Base-by-base conservation (phyloP, 1,140 invertebrate species). In the Protaetia brevitarsis region DNA sequence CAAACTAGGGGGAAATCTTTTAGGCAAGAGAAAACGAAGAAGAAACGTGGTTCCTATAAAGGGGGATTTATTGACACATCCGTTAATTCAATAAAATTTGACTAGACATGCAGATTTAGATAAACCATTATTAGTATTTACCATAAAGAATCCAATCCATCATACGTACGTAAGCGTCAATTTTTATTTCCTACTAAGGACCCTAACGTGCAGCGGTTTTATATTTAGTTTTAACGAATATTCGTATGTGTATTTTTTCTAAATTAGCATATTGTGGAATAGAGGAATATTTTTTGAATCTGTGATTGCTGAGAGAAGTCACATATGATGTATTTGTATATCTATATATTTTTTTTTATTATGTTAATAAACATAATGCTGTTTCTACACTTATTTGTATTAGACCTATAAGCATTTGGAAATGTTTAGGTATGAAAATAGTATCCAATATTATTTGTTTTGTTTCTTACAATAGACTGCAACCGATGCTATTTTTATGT, bases 21-120 rank as follows among this genome's bases (percentile, higher is more conserved):
- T 81, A 89, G 95, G 74, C 96, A 98, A 78, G 97, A 99, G 79
- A 99, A 99, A 82, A 99, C 96, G 1, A 99, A 99, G 82, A 99
- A 99, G 82, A 99, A 99, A 82, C 86, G 95, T 71, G 97, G 97
- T 67, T 92, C 89, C 72, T 99, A 99, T 77, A 84, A 87, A 64
- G 97, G 97, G 29, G 97, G 97, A 69, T 82, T 85, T 66, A 99
- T 99, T 73, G 92, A 94, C 78, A 91, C 83, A 64, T 85, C 85
- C 68, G 89, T 98, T 65, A 95, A 98, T 85, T 99, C 97, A 58
- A 95, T 99, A 70, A 96, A 94, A 83, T 99, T 99, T 86, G 94
- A 96, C 59, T 75, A 74, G 26, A 8, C n/a, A n/a, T n/a, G n/a
- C n/a, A n/a, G n/a, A n/a, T n/a, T n/a, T n/a, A n/a, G n/a, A n/a